Percentiles rank a stretch among this genome's conserved stretches.
Conservation (phyloP, 2,113 vertebrate species). For the Eptesicus fuscus region DNA sequence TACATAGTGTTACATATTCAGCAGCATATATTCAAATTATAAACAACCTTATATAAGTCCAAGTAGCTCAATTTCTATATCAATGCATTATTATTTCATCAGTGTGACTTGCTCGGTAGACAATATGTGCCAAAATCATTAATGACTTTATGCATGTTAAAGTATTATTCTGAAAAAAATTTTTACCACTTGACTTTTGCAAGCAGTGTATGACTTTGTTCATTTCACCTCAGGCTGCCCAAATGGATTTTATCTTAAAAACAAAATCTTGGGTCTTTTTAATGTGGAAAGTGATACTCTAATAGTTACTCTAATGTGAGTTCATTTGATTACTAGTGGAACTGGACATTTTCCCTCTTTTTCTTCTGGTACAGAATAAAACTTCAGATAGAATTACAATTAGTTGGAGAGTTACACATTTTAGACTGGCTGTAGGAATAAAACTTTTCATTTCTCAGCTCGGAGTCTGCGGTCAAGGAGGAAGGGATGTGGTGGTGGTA, state of each 20-base stretch:
- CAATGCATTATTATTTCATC: not conserved
- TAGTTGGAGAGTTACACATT: not conserved
- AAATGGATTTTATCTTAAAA: conserved; percentile 27
- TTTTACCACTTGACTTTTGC: not conserved
- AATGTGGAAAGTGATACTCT: not conserved
- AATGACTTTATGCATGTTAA: not conserved
- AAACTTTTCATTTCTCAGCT: not conserved
- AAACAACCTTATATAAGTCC: not conserved
- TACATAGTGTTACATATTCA: not conserved
- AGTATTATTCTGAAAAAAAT: not conserved
- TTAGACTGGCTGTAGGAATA: not conserved
- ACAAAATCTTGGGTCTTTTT: not conserved
- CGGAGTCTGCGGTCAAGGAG: conserved; percentile 78
- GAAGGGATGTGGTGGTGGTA: conserved; percentile 77
- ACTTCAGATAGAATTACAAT: conserved; percentile 2
- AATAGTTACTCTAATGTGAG: not conserved
- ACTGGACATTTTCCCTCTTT: not conserved
- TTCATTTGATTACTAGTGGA: not conserved
- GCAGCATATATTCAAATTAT: not conserved
- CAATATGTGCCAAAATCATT: not conserved
- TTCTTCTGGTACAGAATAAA: not conserved
- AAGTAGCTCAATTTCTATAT: not conserved
- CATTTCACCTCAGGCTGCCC: not conserved
- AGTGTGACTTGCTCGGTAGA: not conserved
- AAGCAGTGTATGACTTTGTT: not conserved